Evolutionary conservation across 2,113 vertebrate species (phyloP), one percentile per base, ranked within the genome.

Genomic region (Aix galericulata): DNA sequence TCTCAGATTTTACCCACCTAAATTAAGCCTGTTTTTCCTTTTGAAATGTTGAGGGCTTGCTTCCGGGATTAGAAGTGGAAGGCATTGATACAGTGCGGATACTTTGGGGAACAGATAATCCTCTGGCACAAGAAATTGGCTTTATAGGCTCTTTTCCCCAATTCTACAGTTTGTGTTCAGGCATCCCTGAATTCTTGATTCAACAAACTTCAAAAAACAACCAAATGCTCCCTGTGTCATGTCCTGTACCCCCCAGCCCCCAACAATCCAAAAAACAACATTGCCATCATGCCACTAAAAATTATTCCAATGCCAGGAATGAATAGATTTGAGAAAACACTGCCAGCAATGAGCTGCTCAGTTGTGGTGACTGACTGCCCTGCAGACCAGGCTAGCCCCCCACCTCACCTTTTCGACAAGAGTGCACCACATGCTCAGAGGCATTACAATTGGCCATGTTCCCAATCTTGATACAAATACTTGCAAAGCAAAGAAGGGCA

Each of bases 101-200:
- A 53, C 66, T 86, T 63, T 79, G 78, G 84, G 86, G 94, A 93
- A 91, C 23, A 96, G 83, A 93, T 85, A 94, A 94, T 93, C 92
- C 95, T 66, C 75, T 94, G 85, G 93, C 95, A 79, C 23, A 78
- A 79, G 32, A 56, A 89, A 71, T 3, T 78, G 31, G 76, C 46
- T 95, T 75, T 72, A 59, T 32, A 89, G 68, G 82, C 31, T 72
- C 56, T 67, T 77, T 88, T 88, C 38, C 74, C 78, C 96, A 91
- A 1, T 82, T 59, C n/a, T 29, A 2, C 25, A 15, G 50, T 56
- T 91, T 94, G 89, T 82, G 86, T 76, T 85, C 90, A 89, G 53
- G 76, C 58, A 97, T 75, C 63, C 82, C 60, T 7, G 29, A 88
- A 27, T 14, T 71, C 89, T 63, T 56, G n/a, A 79, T 85, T 91